Conservation (phyloP, 2,113 vertebrate species). For the Gambusia affinis region DNA sequence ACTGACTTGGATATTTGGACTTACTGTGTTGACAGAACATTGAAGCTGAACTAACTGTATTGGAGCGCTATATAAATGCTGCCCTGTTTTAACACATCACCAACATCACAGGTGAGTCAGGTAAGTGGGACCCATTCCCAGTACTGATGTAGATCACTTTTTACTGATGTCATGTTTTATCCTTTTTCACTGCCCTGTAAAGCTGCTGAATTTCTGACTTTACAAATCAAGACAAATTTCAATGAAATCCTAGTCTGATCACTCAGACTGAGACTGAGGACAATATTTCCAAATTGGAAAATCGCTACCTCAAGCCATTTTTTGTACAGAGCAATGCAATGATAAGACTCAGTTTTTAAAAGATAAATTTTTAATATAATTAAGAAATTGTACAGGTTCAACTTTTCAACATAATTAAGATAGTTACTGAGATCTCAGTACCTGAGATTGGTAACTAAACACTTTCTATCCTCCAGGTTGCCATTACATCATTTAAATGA, state of each 20-base stretch:
- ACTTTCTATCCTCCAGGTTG: constrained; percentile 41
- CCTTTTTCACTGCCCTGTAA: too few relatives aligned
- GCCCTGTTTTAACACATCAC: too few relatives aligned
- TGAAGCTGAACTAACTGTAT: too few relatives aligned
- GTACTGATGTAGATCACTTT: too few relatives aligned
- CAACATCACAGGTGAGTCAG: too few relatives aligned
- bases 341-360: neutral
- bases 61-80: too few relatives aligned
- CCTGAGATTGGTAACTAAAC: constrained; percentile 34
- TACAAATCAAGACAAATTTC: neutral
- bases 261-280: neutral
- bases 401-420: constrained; percentile 1
- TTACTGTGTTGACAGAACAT: too few relatives aligned
- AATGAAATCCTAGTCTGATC: neutral
- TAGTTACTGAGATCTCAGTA: neutral
- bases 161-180: too few relatives aligned
- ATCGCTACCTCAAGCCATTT: neutral
- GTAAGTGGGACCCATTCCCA: too few relatives aligned
- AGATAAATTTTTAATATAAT: neutral
- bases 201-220: too few relatives aligned
- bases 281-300: neutral
- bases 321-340: neutral
- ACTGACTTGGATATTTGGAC: too few relatives aligned
- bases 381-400: neutral
- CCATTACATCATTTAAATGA: constrained; percentile 71